Base-by-base conservation (phyloP, 2,113 vertebrate genomes). In the Tachycineta bicolor region DNA sequence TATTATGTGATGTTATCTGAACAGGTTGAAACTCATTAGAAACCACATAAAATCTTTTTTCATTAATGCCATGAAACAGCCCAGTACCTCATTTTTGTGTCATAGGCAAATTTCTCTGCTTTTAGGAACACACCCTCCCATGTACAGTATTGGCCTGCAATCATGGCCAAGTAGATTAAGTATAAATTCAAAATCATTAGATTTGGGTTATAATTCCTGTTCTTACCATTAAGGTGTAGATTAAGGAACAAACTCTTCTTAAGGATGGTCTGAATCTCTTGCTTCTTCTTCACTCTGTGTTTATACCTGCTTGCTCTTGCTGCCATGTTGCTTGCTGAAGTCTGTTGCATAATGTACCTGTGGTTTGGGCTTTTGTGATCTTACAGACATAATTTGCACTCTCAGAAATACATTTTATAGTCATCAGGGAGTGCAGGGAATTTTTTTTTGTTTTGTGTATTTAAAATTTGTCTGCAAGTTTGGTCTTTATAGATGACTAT, bases 1-100 rank as follows among this genome's bases (percentile, higher is more conserved):
- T 83, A 62, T 81, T 90, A 75, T 20, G n/a, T 90, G 95, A 79
- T 95, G 76, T 71, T 93, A 96, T 83, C 77, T 90, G 68, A 93
- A 53, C 96, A 97, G 88, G 96, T 95, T 94, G 87, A 96, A 95
- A 96, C 96, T 83, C 92, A 96, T 95, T 93, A 90, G 82, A 96
- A 96, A 95, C 92, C 92, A 96, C 96, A 95, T 90, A 37, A 96
- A 96, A 88, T 52, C 31, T 20, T 71, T 58, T 59, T 92, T 87
- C 83, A 75, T 92, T 90, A 92, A 78, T 89, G 44, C n/a, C 23
- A 25, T 81, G 24, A 86, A 96, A 74, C 47, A 86, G 64, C 58
- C 63, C 43, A 53, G 64, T 74, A 56, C 44, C 41, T 75, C 44
- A 50, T 89, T 90, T 92, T 75, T 93, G 85, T 93, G 85, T 94